A percentile compares a stretch with the other conserved stretches of the same genome.
Evolutionary conservation across 2,797 vertebrate species (phyloP).

Genomic region (Periophthalmus magnuspinnatus): DNA sequence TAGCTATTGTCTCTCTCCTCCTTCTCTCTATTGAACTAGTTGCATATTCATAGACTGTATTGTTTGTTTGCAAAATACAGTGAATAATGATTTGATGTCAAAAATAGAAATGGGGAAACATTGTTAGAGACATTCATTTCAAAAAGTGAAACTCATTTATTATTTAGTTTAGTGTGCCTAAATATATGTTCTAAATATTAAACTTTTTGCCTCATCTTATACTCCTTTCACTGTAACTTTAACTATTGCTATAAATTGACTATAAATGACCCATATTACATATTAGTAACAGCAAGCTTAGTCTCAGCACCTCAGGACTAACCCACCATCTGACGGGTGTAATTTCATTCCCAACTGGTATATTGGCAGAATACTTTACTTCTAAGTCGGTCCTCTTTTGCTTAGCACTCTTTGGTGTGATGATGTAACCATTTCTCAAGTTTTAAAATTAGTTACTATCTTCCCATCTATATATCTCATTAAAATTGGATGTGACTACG

Average conservation of each 20-base stretch:
- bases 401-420: background rate
- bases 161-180: background rate
- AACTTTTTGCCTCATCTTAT: background rate
- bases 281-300: too few relatives aligned
- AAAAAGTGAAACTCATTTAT: slow-evolving; percentile 2
- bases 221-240: background rate
- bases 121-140: background rate
- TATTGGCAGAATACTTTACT: background rate
- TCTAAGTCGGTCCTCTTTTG: background rate
- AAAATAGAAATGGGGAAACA: background rate
- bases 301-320: too few relatives aligned
- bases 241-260: too few relatives aligned
- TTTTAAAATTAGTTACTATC: background rate
- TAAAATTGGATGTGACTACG: background rate
- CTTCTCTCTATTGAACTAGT: background rate
- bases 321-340: too few relatives aligned
- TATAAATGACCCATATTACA: too few relatives aligned
- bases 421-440: background rate
- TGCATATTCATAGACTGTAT: background rate
- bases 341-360: too few relatives aligned
- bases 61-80: background rate
- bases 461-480: background rate
- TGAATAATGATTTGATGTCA: slow-evolving; percentile 5
- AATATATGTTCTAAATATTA: background rate
- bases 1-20: background rate